Conservation (phyloP, 2,797 vertebrate genomes). For the Danio albolineatus region DNA sequence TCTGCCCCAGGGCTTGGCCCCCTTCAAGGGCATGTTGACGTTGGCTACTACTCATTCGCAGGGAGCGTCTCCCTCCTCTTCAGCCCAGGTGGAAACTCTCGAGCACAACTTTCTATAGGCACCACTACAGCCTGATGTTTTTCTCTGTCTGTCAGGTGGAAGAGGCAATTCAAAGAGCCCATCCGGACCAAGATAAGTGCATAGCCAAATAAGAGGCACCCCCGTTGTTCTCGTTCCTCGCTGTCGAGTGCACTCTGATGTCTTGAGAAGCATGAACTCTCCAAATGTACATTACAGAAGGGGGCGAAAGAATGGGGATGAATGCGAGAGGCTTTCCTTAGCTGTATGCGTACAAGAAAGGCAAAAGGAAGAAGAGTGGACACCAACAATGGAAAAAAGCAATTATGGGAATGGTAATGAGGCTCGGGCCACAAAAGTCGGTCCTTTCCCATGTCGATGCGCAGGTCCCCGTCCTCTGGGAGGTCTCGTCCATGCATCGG, state of each 20-base stretch:
- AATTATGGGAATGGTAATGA: conserved; percentile 66
- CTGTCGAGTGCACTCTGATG: conserved; percentile 54
- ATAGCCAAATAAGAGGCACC: conserved; percentile 59
- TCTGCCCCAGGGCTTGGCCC: conserved; percentile 64
- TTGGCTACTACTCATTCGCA: conserved; percentile 42
- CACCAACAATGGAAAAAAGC: conserved; percentile 47
- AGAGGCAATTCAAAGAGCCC: conserved; percentile 63
- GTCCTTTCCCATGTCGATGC: conserved; percentile 57
- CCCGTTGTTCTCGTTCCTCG: conserved; percentile 52
- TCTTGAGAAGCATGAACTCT: conserved; percentile 49
- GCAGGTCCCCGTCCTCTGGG: conserved; percentile 62
- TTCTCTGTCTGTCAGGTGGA: conserved; percentile 52
- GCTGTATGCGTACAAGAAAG: conserved; percentile 21
- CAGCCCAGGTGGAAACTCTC: conserved; percentile 61
- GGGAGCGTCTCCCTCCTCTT: not conserved
- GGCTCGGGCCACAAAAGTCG: conserved; percentile 54
- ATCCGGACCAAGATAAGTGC: conserved; percentile 67
- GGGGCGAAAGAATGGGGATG: conserved; percentile 35
- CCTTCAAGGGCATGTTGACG: conserved; percentile 63
- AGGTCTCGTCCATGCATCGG: conserved; percentile 76
- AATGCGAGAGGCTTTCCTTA: conserved; percentile 31
- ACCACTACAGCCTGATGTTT: conserved; percentile 62
- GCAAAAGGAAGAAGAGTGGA: conserved; percentile 33
- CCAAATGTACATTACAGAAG: conserved; percentile 37
- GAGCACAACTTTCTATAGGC: conserved; percentile 51